Base-by-base conservation (phyloP, 2,113 vertebrate species). In the Blennius ocellaris region DNA sequence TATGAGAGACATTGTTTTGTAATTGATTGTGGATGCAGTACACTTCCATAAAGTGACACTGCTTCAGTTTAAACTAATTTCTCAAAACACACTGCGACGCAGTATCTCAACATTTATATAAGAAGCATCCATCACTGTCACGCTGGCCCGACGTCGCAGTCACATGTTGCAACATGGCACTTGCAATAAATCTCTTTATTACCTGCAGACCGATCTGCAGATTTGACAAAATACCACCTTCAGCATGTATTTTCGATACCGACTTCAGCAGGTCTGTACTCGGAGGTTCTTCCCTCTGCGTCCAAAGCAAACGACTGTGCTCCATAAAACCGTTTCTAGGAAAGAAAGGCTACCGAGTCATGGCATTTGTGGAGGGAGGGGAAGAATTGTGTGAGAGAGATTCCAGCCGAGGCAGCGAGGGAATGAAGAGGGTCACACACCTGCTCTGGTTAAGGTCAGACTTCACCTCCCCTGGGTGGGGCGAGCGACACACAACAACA, bases 381-480 rank as follows among this genome's bases (percentile, higher is more conserved):
- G 41, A 78, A 64, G 76, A 82, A 76, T 69, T 56, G 66, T 52
- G 51, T 43, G 2, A 80, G 78, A 63, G 62, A 62, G 70, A 84
- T 72, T 78, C 78, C 17, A 37, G 69, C 52, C 7, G 5, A 21
- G 58, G 66, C 52, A 49, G 69, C 36, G 1, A 1, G 39, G 39
- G 52, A 58, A 60, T 41, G 63, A 81, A 78, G 50, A 53, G 21
- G 59, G 45, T 81, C 68, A 67, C 45, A 50, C 68, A 62, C 36
- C n/a, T 8, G 39, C 60, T 45, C 36, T 5, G 70, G 67, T 73
- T 61, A 79, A 83, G 71, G 50, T 66, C 16, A 7, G 14, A 54
- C 53, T 71, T 64, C 51, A 48, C 40, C 44, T 59, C 50, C 5
- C 50, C 21, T 2, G 55, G 15, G 56, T 50, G 52, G 58, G 52